phyloP scores from a whole-genome alignment of 2,888 invertebrate species.

The Agrilus mali region DNA sequence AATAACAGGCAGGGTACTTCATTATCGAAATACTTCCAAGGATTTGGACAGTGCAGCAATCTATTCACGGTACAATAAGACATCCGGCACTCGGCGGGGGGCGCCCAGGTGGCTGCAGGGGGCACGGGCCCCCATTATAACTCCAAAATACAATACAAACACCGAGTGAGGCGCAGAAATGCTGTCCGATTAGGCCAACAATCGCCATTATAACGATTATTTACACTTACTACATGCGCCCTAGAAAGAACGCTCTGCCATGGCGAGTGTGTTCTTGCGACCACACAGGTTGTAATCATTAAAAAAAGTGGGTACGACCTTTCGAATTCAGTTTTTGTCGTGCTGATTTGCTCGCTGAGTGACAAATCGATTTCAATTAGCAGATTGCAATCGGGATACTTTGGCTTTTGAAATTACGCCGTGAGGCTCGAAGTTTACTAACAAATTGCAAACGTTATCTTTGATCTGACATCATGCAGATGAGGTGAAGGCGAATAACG shows the following conservation, averaged over 20 bases:
- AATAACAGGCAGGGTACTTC: too few species aligned
- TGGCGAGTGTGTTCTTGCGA: constrained; percentile 2
- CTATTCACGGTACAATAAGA: constrained; percentile 8
- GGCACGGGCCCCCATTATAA: constrained; percentile 9
- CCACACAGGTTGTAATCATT: constrained; percentile 8
- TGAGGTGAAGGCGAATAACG: too few species aligned
- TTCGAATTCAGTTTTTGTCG: constrained; percentile 4
- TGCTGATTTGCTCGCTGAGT: constrained; percentile 5
- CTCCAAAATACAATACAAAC: constrained; percentile 12
- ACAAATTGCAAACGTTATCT: too few species aligned
- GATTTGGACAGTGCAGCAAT: too few species aligned
- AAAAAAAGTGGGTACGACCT: background rate
- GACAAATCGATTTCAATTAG: background rate
- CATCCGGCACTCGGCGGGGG: constrained; percentile 10
- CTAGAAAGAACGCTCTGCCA: constrained; percentile 5
- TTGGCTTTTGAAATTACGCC: too few species aligned
- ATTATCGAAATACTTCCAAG: too few species aligned
- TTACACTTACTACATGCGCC: constrained; percentile 15
- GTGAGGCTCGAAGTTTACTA: too few species aligned
- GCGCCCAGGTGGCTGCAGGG: constrained; percentile 4
- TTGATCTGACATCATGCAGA: too few species aligned
- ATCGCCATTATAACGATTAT: constrained; percentile 15
- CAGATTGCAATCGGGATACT: background rate
- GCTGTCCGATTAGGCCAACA: constrained; percentile 13
- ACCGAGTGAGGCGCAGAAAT: constrained; percentile 12